Evolutionary conservation across 1,140 invertebrate genomes (phyloP).

Genomic region (Limonius californicus): DNA sequence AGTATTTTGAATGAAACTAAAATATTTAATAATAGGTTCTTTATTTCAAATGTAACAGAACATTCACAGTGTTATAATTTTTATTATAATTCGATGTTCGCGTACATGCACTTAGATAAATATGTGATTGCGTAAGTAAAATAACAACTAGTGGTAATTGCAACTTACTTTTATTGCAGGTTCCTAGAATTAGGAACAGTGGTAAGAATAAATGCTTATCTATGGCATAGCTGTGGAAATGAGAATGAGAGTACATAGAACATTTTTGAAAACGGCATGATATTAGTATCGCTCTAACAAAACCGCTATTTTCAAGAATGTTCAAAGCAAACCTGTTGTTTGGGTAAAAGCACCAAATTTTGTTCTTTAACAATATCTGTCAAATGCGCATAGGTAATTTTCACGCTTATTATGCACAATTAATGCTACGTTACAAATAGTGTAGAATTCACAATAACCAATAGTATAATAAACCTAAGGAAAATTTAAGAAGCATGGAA

Average conservation of each 20-base stretch:
- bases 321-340: no score
- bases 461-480: background rate
- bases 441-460: background rate
- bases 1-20: no score
- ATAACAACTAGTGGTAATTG: background rate
- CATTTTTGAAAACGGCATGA: background rate
- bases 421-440: background rate
- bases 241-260: background rate
- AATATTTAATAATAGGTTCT: background rate
- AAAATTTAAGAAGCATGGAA: background rate
- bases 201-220: background rate
- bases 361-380: background rate
- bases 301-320: no score
- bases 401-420: background rate
- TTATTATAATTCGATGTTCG: constrained; percentile 7
- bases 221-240: background rate
- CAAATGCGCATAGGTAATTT: background rate
- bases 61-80: constrained; percentile 8
- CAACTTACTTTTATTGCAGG: constrained; percentile 3
- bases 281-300: no score
- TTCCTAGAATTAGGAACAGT: background rate
- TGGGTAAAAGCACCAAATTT: no score
- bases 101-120: constrained; percentile 6
- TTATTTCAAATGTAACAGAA: constrained; percentile 8
- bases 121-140: background rate